Base-by-base conservation (phyloP, 2,888 invertebrate genomes). In the Phania funesta region DNA sequence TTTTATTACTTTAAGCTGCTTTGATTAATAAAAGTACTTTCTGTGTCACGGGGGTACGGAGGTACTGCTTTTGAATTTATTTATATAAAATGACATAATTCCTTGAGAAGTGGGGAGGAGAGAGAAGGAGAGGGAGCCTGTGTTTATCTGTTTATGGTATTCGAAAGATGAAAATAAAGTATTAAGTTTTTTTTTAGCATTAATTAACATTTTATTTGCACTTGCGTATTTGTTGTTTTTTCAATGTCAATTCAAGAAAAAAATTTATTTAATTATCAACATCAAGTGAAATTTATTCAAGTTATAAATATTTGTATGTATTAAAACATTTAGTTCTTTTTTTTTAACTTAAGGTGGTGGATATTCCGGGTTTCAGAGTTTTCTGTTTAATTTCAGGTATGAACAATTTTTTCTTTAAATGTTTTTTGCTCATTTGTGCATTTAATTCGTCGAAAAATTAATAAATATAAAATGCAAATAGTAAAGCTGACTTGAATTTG, bases 241-340 rank as follows among this genome's bases (percentile, higher is more conserved):
- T 18, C 79, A 79, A 79, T 79, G 73, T 52, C 56, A 56, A 56
- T 75, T 70, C 38, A 44, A 80, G 68, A 70, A 50, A 58, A 1
- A 35, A 52, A 52, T 9, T 75, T 56, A 35, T 74, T 48, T 62
- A 79, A 79, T 80, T 80, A 80, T 29, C 58, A 71, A 9, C n/a
- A 13, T 48, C 18, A 70, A 54, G 68, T 65, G 18, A 80, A 75
- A 50, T 48, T n/a, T 56, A 41, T 24, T 13, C 26, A 41, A 58
- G 26, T 22, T 65, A 16, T 50, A 60, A 60, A 48, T 48, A 50
- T 67, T 75, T 67, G 18, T 22, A 32, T 67, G 26, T 16, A 22
- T 50, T 11, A n/a, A 2, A 38, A 32, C 24, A 44, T 62, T 13
- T 60, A 24, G 16, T 29, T 11, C 24, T 62, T 26, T 54, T 44